Base-by-base conservation (phyloP, 37 sponge, comb jelly and placozoan genomes). In the Agelas oroides region DNA sequence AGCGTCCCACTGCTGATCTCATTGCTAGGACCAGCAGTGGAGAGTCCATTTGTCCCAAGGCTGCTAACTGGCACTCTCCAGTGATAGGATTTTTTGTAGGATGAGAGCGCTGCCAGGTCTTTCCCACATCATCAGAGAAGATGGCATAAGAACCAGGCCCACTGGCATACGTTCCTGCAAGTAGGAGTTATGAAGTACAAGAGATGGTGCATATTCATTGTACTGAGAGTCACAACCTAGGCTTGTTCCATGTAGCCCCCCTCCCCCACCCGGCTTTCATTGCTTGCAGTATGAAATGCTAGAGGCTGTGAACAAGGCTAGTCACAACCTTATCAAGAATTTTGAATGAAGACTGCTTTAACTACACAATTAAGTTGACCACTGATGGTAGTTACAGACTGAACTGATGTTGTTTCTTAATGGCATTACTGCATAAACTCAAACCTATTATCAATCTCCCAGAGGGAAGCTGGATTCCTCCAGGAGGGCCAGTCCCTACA, bases 71-170 rank as follows among this genome's bases (percentile, higher is more conserved):
- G 54, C 79, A 78, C 53, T 78, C 79, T 11, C 54, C 67, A 16
- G 63, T 60, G 15, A 18, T 8, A 41, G 40, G 23, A 19, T 31
- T 53, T 63, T 30, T 13, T 1, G 63, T 78, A 14, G 65, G 20
- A 11, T 11, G 11, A 5, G 79, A 78, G 13, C 52, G 53, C 27
- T 40, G 6, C 79, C 79, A 78, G 15, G 65, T 64, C 53, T 64
- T 78, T 5, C 79, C 79, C 8, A 53, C 53, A 24, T 78, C 79
- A 39, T 78, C 79, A 65, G 79, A 78, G 32, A 36, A 78, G 33
- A 78, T 65, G 19, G 63, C 24, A 65, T 36, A 78, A 35, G 79
- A 63, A 17, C 79, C 79, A 24, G 67, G 66, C 5, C 55, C 77
- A 59, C 62, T 18, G 11, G 66, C 79, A 78, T 78, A 78, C 27